phyloP scores from a whole-genome alignment of 2,888 invertebrate genomes.

The Corbicula japonica region DNA sequence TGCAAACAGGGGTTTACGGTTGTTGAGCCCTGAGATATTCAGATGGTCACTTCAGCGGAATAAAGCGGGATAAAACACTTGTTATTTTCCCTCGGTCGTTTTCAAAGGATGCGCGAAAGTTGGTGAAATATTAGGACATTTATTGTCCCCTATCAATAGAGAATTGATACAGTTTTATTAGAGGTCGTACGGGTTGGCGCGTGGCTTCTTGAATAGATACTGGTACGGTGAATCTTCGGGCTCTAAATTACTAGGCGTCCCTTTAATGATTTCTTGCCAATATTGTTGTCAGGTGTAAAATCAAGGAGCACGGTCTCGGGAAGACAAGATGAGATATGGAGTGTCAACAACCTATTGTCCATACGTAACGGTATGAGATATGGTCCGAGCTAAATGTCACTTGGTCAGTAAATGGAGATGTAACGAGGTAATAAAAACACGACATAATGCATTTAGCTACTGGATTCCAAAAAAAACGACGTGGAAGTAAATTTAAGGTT shows the following conservation, averaged over 20 bases:
- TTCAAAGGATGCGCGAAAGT: constrained; percentile 52
- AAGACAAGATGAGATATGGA: constrained; percentile 38
- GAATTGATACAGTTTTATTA: constrained; percentile 61
- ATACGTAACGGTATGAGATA: constrained; percentile 31
- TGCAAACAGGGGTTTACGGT: constrained; percentile 35
- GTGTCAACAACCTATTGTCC: constrained; percentile 34
- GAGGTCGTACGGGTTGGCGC: constrained; percentile 48
- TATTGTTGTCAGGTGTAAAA: constrained; percentile 51
- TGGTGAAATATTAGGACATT: constrained; percentile 69
- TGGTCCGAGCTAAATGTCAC: too few relatives aligned
- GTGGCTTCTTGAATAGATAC: constrained; percentile 59
- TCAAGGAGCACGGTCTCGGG: constrained; percentile 29
- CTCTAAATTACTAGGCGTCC: constrained; percentile 49
- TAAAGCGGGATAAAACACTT: constrained; percentile 22
- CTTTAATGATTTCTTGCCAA: constrained; percentile 40
- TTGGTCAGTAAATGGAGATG: too few relatives aligned
- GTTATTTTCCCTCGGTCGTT: constrained; percentile 45
- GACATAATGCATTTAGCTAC: too few relatives aligned
- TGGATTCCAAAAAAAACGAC: too few relatives aligned
- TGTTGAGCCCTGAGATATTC: constrained; percentile 23
- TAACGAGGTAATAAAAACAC: too few relatives aligned
- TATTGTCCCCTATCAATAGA: constrained; percentile 53
- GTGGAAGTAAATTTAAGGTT: too few relatives aligned
- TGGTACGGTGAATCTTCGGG: constrained; percentile 40
- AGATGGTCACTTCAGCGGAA: constrained; percentile 51